phyloP scores from a whole-genome alignment of 2,888 invertebrate genomes.

The Drosophila kokeensis region DNA sequence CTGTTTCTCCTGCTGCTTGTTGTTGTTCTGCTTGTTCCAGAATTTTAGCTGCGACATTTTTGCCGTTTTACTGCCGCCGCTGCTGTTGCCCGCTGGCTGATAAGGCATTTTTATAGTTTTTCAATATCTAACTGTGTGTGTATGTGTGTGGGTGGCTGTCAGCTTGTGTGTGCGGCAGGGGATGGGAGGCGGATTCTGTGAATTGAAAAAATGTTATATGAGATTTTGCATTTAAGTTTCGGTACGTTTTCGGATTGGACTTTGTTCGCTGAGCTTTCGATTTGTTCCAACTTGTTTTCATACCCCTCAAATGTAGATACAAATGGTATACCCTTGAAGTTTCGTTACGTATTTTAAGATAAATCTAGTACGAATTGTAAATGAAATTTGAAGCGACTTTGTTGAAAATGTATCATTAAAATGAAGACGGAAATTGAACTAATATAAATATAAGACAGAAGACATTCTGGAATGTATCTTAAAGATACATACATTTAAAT shows the following conservation, averaged over 20 bases:
- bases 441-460: background rate
- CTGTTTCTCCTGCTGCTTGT: slow-evolving; percentile 81
- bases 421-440: background rate
- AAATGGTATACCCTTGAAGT: background rate
- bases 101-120: slow-evolving; percentile 60
- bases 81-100: slow-evolving; percentile 69
- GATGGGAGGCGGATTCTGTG: slow-evolving; percentile 18
- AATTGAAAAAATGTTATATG: slow-evolving; percentile 19
- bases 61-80: slow-evolving; percentile 59
- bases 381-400: background rate
- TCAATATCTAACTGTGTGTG: slow-evolving; percentile 1
- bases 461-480: background rate
- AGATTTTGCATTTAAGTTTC: slow-evolving; percentile 20
- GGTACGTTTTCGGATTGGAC: background rate
- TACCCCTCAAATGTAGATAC: background rate
- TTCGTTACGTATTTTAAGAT: background rate
- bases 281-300: slow-evolving; percentile 10
- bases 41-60: slow-evolving; percentile 88
- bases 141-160: background rate
- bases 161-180: background rate
- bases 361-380: background rate
- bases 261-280: slow-evolving; percentile 16
- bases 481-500: background rate
- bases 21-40: slow-evolving; percentile 88
- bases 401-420: background rate